phyloP scores from a whole-genome alignment of 1,140 invertebrate species.

The Zaprionus gabonicus region DNA sequence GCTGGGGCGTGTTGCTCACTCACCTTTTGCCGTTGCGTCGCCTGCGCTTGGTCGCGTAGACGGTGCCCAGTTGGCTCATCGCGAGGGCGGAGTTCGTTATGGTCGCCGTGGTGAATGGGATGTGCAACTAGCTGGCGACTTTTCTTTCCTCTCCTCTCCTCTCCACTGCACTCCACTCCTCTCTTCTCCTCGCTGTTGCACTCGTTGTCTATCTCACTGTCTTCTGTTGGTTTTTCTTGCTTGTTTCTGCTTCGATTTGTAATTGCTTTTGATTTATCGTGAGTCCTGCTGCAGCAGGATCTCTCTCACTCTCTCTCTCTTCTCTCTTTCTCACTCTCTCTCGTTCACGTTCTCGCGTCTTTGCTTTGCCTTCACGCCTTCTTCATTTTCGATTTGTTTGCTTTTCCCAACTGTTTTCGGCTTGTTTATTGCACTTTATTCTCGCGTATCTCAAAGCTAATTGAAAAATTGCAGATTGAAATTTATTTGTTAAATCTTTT shows the following conservation, averaged over 20 bases:
- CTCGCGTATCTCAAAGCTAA: constrained; percentile 9
- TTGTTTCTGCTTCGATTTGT: constrained; percentile 55
- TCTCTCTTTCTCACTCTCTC: constrained; percentile 14
- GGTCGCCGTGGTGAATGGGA: constrained; percentile 83
- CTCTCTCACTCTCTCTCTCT: constrained; percentile 28
- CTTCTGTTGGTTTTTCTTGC: constrained; percentile 7
- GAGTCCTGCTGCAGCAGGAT: constrained; percentile 36
- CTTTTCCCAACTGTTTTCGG: constrained; percentile 37
- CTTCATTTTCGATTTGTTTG: constrained; percentile 61
- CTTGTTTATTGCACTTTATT: constrained; percentile 35
- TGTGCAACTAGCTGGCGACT: constrained; percentile 2
- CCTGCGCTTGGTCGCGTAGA: constrained; percentile 96
- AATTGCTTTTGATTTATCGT: constrained; percentile 76
- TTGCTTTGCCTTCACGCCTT: constrained; percentile 46
- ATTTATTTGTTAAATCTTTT: neutral
- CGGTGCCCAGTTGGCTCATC: constrained; percentile 95
- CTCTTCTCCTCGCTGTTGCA: neutral
- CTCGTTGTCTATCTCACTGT: neutral
- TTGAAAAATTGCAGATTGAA: constrained; percentile 9
- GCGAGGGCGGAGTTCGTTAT: constrained; percentile 84
- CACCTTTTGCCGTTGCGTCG: constrained; percentile 97
- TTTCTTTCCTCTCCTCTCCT: neutral
- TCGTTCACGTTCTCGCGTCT: constrained; percentile 15
- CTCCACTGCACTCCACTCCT: neutral
- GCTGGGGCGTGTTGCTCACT: constrained; percentile 46